Base-by-base conservation (phyloP, 2,113 vertebrate genomes). In the Callipepla californica region DNA sequence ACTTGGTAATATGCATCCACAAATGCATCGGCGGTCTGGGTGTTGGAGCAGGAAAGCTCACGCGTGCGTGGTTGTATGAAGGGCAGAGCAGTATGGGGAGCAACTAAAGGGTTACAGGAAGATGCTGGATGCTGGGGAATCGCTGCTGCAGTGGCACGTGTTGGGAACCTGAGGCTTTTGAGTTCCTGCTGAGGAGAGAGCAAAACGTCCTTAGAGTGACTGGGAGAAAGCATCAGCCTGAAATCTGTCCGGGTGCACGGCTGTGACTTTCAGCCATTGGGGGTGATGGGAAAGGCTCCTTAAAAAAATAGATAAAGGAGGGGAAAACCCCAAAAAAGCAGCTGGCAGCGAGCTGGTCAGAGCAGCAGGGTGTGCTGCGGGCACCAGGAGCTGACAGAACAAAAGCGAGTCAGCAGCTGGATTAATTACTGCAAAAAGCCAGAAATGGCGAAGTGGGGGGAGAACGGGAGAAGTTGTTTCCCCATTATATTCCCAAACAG, bases 341-440 rank as follows among this genome's bases (percentile, higher is more conserved):
- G 61, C 61, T 40, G 38, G 25, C 61, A 40, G 38, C 7, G 16
- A 11, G 61, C 22, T 9, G 61, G 38, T 63, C 61, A 28, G n/a
- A 59, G 57, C n/a, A 22, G 57, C 28, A 6, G 47, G 80, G 59
- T 5, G 18, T 79, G 73, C 47, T 6, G 40, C 28, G 19, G 73
- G 74, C 90, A 92, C n/a, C 21, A 22, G 82, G 87, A 90, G 58
- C 61, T 16, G n/a, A 68, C 34, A 26, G 88, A 75, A 76, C 18
- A 55, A 32, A 87, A 84, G 48, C 42, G 9, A 4, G 25, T 48
- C 6, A 47, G 90, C 91, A 88, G 61, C 91, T 93, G 97, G 97
- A 97, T 97, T 97, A 96, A 96, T 97, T 95, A 96, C 89, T 67
- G 58, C 66, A 80, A 94, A 59, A 97, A 48, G 32, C 44, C 34